Percentiles rank a stretch among this genome's conserved stretches.
Evolutionary conservation across 2,113 vertebrate genomes (phyloP).

Genomic region (Silurus glanis): DNA sequence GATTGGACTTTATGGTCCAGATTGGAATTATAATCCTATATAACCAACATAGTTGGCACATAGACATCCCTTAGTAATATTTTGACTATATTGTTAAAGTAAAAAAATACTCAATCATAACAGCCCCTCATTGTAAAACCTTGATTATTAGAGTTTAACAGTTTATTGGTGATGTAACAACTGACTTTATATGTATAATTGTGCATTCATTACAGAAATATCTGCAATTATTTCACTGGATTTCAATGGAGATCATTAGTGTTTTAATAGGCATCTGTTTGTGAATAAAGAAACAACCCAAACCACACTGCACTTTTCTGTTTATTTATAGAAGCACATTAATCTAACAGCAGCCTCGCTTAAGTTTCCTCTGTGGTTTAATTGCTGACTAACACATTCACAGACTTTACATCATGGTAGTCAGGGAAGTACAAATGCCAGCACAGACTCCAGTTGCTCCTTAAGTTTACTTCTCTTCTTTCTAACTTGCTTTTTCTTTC

Average conservation of each 20-base stretch:
- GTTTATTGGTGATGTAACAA: background rate
- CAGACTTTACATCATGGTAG: background rate
- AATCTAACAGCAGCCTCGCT: constrained; percentile 15
- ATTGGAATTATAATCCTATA: too few species aligned
- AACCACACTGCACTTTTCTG: background rate
- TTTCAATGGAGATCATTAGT: background rate
- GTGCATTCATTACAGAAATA: background rate
- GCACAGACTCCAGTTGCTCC: background rate
- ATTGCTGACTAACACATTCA: background rate
- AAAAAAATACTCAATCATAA: background rate
- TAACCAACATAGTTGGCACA: background rate
- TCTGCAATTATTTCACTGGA: background rate
- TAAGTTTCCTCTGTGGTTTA: background rate
- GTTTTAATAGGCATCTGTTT: background rate
- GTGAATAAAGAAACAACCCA: constrained; percentile 11
- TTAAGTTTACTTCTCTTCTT: background rate
- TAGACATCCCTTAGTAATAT: background rate
- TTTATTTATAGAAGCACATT: constrained; percentile 17
- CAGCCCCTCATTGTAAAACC: background rate
- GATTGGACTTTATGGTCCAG: background rate
- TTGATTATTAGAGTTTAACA: background rate
- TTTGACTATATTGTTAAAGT: background rate
- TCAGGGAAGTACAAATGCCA: background rate
- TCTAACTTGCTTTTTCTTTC: background rate
- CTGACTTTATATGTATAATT: background rate